Conservation (phyloP, 2,113 vertebrate genomes). For the Eira barbara region DNA sequence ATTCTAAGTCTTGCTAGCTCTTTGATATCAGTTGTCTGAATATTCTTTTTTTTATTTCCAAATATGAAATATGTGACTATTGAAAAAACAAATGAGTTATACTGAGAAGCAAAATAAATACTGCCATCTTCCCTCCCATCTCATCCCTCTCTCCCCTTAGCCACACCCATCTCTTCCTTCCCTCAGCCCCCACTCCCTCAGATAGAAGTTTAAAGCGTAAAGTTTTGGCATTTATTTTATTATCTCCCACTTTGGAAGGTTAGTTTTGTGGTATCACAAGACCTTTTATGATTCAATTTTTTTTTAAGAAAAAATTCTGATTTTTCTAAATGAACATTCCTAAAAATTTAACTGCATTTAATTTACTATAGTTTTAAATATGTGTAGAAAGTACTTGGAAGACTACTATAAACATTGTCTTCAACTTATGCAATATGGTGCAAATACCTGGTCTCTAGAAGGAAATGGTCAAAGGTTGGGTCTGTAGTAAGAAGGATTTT, state of each 20-base stretch:
- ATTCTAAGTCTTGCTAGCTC: not conserved
- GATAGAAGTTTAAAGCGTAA: not conserved
- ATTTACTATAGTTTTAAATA: not conserved
- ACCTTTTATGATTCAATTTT: not conserved
- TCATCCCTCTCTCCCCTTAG: not conserved
- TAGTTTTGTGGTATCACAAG: not conserved
- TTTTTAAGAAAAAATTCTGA: not conserved
- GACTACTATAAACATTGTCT: not conserved
- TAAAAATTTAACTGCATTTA: not conserved
- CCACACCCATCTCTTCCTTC: not conserved
- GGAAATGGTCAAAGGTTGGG: not conserved
- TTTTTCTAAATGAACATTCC: not conserved
- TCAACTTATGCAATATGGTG: not conserved
- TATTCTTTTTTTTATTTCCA: not conserved
- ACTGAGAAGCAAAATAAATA: not conserved
- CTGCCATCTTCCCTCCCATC: not conserved
- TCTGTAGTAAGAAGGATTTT: not conserved
- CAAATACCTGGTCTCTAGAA: not conserved
- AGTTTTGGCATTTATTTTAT: not conserved
- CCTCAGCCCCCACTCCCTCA: not conserved
- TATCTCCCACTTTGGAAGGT: not conserved
- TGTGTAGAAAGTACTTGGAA: not conserved
- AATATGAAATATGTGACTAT: not conserved
- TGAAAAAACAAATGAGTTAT: not conserved
- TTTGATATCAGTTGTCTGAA: constrained; percentile 7